Conservation (phyloP, 2,113 vertebrate species). For the Xyrauchen texanus region DNA sequence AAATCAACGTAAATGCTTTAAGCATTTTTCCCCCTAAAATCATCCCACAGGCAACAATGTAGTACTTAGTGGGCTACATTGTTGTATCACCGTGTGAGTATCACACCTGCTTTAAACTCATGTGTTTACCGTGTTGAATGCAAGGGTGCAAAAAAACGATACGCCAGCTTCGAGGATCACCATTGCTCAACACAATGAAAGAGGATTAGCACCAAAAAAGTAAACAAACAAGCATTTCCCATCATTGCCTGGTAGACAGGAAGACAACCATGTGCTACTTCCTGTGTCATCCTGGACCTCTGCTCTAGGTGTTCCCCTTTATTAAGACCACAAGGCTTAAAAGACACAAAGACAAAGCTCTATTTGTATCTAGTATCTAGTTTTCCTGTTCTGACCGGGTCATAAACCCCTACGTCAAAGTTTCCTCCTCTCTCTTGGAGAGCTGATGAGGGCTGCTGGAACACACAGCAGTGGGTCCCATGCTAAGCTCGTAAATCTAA, state of each 20-base stretch:
- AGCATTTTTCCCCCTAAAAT: too few species aligned
- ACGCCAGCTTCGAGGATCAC: too few species aligned
- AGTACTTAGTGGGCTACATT: too few species aligned
- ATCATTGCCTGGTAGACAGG: neutral
- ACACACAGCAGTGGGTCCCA: neutral
- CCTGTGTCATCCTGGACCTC: conserved; percentile 7
- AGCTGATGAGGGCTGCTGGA: neutral
- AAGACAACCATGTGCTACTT: conserved; percentile 20
- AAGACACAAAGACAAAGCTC: neutral
- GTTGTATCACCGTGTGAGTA: too few species aligned
- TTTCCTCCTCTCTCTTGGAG: neutral
- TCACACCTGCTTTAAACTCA: too few species aligned
- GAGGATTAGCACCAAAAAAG: neutral
- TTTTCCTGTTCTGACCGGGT: neutral
- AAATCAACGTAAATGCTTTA: too few species aligned
- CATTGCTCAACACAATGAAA: neutral
- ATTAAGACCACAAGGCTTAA: conserved; percentile 26
- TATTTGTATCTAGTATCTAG: neutral
- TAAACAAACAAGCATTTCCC: neutral
- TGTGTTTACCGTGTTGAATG: too few species aligned
- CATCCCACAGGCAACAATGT: too few species aligned
- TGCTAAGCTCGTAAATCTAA: conserved; percentile 35
- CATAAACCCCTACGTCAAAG: conserved; percentile 35
- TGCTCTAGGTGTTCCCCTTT: neutral
- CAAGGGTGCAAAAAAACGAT: too few species aligned